Conservation (phyloP, 2,797 vertebrate genomes). For the Threskiornis aethiopicus region DNA sequence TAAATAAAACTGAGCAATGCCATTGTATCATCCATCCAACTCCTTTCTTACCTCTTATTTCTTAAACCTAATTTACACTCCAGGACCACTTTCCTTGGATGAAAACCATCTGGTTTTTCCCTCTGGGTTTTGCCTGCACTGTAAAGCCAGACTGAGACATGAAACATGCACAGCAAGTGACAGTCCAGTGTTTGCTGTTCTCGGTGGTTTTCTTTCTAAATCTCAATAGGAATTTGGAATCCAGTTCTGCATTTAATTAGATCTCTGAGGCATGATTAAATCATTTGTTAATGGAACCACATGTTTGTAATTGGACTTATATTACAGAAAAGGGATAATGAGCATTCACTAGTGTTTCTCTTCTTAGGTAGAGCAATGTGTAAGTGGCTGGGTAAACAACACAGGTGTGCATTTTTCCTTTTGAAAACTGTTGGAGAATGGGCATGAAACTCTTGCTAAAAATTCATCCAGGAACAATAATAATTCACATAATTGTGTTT, state of each 20-base stretch:
- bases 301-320: not conserved
- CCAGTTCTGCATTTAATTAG: not conserved
- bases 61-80: not conserved
- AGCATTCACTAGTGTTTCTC: not conserved
- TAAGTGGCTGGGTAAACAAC: not conserved
- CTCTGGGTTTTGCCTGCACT: not conserved
- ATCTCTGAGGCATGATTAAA: conserved; percentile 3
- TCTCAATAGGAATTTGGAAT: not conserved
- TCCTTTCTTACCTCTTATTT: not conserved
- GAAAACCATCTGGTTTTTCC: not conserved
- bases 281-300: not conserved
- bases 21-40: not conserved
- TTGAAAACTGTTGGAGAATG: not conserved
- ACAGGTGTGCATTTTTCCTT: not conserved
- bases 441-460: not conserved
- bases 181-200: not conserved
- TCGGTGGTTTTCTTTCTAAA: not conserved
- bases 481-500: not conserved
- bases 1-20: not conserved
- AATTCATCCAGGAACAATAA: not conserved
- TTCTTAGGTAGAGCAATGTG: not conserved
- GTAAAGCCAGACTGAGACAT: not conserved
- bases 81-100: not conserved
- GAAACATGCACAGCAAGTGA: not conserved
- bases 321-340: not conserved